A percentile compares a stretch with the other conserved stretches of the same genome.
These are phyloP conservation scores for Protosalanx chinensis DNA, from an alignment of 2,797 vertebrate species.

Conservation along the genomic window DNA sequence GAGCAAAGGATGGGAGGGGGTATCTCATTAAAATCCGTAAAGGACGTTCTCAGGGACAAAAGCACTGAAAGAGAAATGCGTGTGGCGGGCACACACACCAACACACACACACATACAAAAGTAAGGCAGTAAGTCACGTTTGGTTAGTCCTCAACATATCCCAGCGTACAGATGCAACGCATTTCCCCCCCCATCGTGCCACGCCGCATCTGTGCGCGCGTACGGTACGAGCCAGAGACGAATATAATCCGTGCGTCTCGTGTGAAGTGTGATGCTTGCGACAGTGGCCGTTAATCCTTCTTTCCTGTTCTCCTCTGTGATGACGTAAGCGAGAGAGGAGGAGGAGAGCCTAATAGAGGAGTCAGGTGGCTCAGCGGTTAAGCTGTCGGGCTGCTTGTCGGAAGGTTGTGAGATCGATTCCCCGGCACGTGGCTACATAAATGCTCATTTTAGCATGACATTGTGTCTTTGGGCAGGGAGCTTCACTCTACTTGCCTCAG, in stretches of 20 bases:
- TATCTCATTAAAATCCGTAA: not conserved
- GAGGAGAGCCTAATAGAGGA: constrained; percentile 14
- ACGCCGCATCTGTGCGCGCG: not conserved
- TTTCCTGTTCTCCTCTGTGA: not conserved
- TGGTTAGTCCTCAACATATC: not conserved
- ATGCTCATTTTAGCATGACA: too few species aligned
- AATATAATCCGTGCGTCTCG: not conserved
- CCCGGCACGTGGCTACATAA: too few species aligned
- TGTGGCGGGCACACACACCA: not conserved
- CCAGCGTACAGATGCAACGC: not conserved
- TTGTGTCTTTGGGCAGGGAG: too few species aligned
- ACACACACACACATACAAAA: constrained; percentile 4
- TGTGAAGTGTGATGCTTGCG: not conserved
- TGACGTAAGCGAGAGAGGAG: constrained; percentile 10
- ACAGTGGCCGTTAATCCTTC: constrained; percentile 2
- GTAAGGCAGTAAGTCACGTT: not conserved
- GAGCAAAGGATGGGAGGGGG: not conserved
- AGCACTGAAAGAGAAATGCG: not conserved
- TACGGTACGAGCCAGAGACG: not conserved
- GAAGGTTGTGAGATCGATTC: too few species aligned
- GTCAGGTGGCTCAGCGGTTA: too few species aligned
- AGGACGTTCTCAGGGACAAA: constrained; percentile 7
- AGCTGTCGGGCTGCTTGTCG: not conserved
- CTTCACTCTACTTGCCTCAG: too few species aligned
- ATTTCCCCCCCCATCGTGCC: not conserved